Conservation (phyloP, 2,797 vertebrate genomes). For the Acanthurus lineatus region DNA sequence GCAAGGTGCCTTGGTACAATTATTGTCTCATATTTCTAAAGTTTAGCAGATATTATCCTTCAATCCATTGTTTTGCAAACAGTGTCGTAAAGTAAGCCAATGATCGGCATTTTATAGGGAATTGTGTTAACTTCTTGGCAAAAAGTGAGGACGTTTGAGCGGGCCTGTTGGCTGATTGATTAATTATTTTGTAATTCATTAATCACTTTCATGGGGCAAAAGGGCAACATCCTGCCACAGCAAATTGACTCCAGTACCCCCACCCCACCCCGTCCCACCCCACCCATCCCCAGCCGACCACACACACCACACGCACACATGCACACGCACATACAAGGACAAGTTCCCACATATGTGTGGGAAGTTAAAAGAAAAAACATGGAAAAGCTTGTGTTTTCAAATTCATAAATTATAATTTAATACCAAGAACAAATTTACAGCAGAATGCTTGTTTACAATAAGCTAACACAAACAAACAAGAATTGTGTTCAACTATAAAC, state of each 20-base stretch:
- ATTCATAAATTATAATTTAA: slow-evolving; percentile 99
- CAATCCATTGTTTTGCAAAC: slow-evolving; percentile 23
- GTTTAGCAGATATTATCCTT: slow-evolving; percentile 36
- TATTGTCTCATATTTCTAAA: slow-evolving; percentile 30
- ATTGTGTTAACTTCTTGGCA: slow-evolving; percentile 34
- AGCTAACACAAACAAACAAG: slow-evolving; percentile 99
- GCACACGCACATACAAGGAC: slow-evolving; percentile 29
- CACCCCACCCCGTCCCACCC: neutral
- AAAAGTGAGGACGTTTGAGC: slow-evolving; percentile 26
- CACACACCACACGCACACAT: slow-evolving; percentile 42
- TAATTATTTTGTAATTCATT: slow-evolving; percentile 81
- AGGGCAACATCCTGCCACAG: slow-evolving; percentile 78
- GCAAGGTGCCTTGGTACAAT: slow-evolving; percentile 47
- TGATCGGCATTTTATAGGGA: slow-evolving; percentile 11
- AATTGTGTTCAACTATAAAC: slow-evolving; percentile 96
- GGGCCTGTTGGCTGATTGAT: slow-evolving; percentile 70
- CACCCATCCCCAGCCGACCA: neutral
- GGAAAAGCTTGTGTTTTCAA: slow-evolving; percentile 93
- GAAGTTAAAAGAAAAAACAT: slow-evolving; percentile 83
- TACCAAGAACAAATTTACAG: slow-evolving; percentile 99
- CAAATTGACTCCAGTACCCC: slow-evolving; percentile 74
- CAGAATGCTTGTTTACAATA: slow-evolving; percentile 99
- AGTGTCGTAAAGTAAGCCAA: slow-evolving; percentile 14
- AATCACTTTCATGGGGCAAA: slow-evolving; percentile 77
- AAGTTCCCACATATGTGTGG: slow-evolving; percentile 50